phyloP scores from a whole-genome alignment of 2,888 invertebrate species.

The Xiphydria camelus region DNA sequence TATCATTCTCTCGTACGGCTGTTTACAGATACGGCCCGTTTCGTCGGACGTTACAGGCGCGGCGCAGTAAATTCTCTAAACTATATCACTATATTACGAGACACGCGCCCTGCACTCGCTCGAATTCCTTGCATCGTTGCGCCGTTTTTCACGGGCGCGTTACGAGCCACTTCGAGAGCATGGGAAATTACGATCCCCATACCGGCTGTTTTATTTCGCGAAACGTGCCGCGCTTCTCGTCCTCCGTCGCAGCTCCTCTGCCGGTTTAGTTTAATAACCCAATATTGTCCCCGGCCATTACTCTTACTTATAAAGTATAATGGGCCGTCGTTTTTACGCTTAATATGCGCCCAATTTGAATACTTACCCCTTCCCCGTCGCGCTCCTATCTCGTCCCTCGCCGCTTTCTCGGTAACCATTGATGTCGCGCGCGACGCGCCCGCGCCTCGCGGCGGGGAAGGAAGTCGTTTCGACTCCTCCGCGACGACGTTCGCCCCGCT shows the following conservation, averaged over 20 bases:
- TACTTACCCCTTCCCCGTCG: slow-evolving; percentile 20
- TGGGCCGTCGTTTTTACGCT: slow-evolving; percentile 30
- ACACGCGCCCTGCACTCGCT: no score
- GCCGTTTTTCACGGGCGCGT: background rate
- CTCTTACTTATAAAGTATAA: slow-evolving; percentile 39
- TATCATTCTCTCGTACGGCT: no score
- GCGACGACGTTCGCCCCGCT: slow-evolving; percentile 37
- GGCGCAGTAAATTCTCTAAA: no score
- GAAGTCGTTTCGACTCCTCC: no score
- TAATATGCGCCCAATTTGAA: slow-evolving; percentile 35
- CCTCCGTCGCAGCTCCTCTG: slow-evolving; percentile 18
- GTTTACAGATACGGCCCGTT: no score
- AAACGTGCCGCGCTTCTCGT: slow-evolving; percentile 10
- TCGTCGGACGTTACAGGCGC: no score
- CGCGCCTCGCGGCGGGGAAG: no score
- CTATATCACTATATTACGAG: no score
- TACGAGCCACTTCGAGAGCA: background rate
- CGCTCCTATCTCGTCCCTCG: slow-evolving; percentile 21
- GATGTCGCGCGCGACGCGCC: no score
- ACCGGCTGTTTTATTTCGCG: background rate
- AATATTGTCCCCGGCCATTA: slow-evolving; percentile 32
- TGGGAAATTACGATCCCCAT: background rate
- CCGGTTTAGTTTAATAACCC: slow-evolving; percentile 36
- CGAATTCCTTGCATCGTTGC: no score
- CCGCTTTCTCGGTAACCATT: no score